Percentiles rank a stretch among this genome's conserved stretches.
These are phyloP conservation scores for Botia kubotai DNA, from an alignment of 2,797 vertebrate genomes.

Conservation along the genomic window DNA sequence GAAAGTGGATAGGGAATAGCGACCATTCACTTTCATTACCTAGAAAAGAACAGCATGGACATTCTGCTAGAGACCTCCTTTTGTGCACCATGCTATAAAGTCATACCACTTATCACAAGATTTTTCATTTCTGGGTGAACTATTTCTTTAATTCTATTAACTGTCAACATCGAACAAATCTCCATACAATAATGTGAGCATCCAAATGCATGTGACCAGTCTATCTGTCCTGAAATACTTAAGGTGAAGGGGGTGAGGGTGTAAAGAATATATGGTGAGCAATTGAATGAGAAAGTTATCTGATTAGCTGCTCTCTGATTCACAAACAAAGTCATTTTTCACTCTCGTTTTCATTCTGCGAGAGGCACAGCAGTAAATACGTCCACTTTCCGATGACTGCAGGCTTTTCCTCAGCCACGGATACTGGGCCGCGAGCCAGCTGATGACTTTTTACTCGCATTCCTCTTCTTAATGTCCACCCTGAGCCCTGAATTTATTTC, in stretches of 20 bases:
- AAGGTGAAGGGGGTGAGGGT: constrained; percentile 14
- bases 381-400: constrained; percentile 82
- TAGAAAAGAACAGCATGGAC: too few species aligned
- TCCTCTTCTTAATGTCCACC: constrained; percentile 76
- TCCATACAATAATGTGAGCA: constrained; percentile 4
- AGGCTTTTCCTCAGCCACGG: constrained; percentile 71
- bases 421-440: constrained; percentile 71
- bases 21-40: too few species aligned
- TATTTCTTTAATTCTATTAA: not conserved
- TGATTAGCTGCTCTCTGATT: constrained; percentile 75
- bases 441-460: constrained; percentile 75
- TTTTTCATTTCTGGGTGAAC: too few species aligned
- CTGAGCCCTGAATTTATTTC: constrained; percentile 72
- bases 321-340: constrained; percentile 78
- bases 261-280: constrained; percentile 48
- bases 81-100: too few species aligned
- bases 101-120: too few species aligned
- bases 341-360: constrained; percentile 65
- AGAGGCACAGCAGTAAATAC: constrained; percentile 77
- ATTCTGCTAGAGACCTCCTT: too few species aligned
- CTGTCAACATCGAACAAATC: constrained; percentile 22
- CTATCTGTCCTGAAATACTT: constrained; percentile 33
- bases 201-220: constrained; percentile 24
- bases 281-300: constrained; percentile 61
- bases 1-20: too few species aligned